phyloP scores from a whole-genome alignment of 2,797 vertebrate genomes.

The Gymnodraco acuticeps region DNA sequence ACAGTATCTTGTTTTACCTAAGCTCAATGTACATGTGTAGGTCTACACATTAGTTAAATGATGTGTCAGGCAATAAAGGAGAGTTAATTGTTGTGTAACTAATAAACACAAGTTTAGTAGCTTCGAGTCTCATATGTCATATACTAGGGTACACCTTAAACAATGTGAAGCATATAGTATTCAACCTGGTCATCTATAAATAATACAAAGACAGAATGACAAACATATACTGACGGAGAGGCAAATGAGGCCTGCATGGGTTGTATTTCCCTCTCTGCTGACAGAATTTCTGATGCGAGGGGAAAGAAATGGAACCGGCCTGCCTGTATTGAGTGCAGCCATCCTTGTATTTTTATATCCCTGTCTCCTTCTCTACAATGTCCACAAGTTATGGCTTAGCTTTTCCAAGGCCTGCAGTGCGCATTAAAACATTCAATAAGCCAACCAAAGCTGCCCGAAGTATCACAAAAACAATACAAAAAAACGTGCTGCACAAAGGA shows the following conservation, averaged over 20 bases:
- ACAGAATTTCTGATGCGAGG: slow-evolving; percentile 64
- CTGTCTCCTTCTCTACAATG: slow-evolving; percentile 57
- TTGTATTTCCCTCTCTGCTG: slow-evolving; percentile 48
- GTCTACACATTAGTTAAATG: not conserved
- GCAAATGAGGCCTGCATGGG: not conserved
- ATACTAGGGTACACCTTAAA: not conserved
- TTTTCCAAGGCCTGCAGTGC: slow-evolving; percentile 35
- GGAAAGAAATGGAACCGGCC: slow-evolving; percentile 55
- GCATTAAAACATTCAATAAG: slow-evolving; percentile 37
- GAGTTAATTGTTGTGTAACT: not conserved
- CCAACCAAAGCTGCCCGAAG: slow-evolving; percentile 15
- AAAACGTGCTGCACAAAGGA: not conserved
- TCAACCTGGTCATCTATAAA: not conserved
- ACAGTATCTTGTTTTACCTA: slow-evolving; percentile 2
- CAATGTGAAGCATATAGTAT: not conserved
- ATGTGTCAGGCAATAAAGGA: not conserved
- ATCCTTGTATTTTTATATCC: slow-evolving; percentile 63
- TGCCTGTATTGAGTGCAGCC: slow-evolving; percentile 45
- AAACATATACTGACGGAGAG: not conserved
- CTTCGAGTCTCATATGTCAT: not conserved
- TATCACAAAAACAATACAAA: slow-evolving; percentile 40
- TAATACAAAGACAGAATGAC: slow-evolving; percentile 2
- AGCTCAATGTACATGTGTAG: not conserved
- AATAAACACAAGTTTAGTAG: not conserved
- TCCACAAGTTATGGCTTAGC: slow-evolving; percentile 62